Conservation (phyloP, 2,113 vertebrate species). For the Stigmatopora argus region DNA sequence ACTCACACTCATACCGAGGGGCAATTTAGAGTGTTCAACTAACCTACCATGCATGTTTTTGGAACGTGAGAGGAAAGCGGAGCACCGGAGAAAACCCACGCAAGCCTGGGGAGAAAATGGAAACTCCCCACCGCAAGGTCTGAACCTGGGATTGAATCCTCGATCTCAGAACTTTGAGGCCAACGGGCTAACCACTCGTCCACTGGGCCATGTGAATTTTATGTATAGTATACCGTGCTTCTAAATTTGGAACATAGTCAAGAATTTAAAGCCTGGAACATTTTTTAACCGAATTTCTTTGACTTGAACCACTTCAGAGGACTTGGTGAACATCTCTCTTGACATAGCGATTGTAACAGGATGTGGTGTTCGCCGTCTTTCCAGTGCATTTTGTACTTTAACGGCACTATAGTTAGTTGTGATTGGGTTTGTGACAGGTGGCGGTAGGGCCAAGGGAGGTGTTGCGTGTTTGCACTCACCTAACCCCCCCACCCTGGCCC, state of each 20-base stretch:
- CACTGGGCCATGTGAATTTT: no score
- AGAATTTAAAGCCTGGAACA: constrained; percentile 26
- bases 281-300: constrained; percentile 24
- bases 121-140: no score
- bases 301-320: constrained; percentile 55
- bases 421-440: constrained; percentile 10
- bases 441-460: constrained; percentile 17
- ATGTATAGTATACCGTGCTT: constrained; percentile 9
- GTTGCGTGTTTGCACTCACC: background rate
- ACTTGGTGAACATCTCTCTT: constrained; percentile 3
- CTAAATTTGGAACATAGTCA: constrained; percentile 34
- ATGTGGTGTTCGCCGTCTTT: constrained; percentile 61
- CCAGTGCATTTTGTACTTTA: constrained; percentile 31
- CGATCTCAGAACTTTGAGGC: no score
- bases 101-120: no score
- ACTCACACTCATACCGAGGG: no score
- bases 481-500: constrained; percentile 3
- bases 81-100: no score
- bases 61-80: no score
- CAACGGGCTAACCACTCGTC: no score
- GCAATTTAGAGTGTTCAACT: no score
- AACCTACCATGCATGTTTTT: no score
- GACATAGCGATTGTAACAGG: constrained; percentile 57
- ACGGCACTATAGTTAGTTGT: background rate
- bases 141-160: no score